Base-by-base conservation (phyloP, 2,113 vertebrate species). In the Lepus americanus region DNA sequence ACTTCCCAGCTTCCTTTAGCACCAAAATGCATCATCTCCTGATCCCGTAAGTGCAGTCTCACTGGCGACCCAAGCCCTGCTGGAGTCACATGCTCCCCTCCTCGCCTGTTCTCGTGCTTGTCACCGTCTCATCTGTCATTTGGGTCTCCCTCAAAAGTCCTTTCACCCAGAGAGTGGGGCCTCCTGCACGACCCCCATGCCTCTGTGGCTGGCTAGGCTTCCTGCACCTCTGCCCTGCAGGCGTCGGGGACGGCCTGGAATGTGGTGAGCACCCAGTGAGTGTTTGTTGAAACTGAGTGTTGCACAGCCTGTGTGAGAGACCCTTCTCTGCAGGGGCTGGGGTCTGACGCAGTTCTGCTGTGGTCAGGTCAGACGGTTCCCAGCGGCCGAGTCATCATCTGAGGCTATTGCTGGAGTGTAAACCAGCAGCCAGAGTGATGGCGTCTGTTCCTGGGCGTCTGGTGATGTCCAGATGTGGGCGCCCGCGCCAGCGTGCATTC, bases 381-480 rank as follows among this genome's bases (percentile, higher is more conserved):
- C 27, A 14, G 8, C 7, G 49, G 82, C 85, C 63, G 70, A 85
- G 67, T 67, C 44, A 9, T 82, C 31, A 88, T 81, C 86, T 27
- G 39, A 87, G 25, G 49, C 67, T 44, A 66, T 49, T 0, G 6
- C 92, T 78, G 95, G 87, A 53, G 63, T 77, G 92, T 73, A 73
- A 72, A 94, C 92, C 76, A 91, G 87, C n/a, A 11, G 59, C 72
- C 59, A 59, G 14, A 53, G 51, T 0, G 19, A 73, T 2, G 55
- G 36, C 16, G 25, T 27, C 67, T 1, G 29, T 82, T 90, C 82
- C 44, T 31, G 85, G 78, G 19, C 9, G 13, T n/a, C 19, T 76
- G 94, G 93, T 90, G 94, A 83, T 84, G 77, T 94, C 72, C 94
- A 96, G 94, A 96, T 95, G 95, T 81, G 49, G 53, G 31, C 44